These are phyloP conservation scores for Plutomurus gul DNA, from an alignment of 1,140 invertebrate species.

Conservation along the genomic window DNA sequence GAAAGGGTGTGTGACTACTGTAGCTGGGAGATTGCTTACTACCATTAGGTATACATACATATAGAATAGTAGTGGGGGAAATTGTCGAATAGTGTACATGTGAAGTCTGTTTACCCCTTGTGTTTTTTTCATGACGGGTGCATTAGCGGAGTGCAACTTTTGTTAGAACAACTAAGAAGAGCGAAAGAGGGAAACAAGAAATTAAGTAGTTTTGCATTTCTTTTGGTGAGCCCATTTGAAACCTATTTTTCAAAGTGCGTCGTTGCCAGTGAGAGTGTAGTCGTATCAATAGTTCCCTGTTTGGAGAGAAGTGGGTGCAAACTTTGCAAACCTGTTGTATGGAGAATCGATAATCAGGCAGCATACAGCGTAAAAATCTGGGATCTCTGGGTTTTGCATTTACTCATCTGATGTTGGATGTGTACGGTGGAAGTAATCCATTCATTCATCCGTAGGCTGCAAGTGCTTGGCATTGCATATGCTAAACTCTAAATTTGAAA, in stretches of 20 bases:
- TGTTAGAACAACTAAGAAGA: not conserved
- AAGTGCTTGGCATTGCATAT: no score
- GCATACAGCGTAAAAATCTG: conserved; percentile 37
- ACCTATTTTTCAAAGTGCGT: conserved; percentile 28
- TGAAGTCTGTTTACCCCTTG: not conserved
- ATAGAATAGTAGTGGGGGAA: no score
- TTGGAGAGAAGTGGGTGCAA: not conserved
- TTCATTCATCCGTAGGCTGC: not conserved
- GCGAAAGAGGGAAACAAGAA: not conserved
- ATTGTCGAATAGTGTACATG: no score
- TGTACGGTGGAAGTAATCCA: not conserved
- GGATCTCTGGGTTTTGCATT: conserved; percentile 30
- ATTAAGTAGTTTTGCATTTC: conserved; percentile 30
- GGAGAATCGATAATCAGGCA: conserved; percentile 37
- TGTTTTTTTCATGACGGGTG: not conserved
- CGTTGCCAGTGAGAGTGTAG: conserved; percentile 12
- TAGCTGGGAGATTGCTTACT: no score
- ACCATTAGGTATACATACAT: no score
- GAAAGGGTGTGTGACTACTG: no score
- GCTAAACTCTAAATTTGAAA: no score
- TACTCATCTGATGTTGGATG: conserved; percentile 8
- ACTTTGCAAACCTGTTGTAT: conserved; percentile 39
- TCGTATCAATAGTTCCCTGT: not conserved
- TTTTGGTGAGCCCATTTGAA: not conserved
- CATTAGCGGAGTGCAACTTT: not conserved